Evolutionary conservation across 2,888 invertebrate species (phyloP), one percentile per base, ranked within the genome.

Genomic region (Dryocosmus kuriphilus): DNA sequence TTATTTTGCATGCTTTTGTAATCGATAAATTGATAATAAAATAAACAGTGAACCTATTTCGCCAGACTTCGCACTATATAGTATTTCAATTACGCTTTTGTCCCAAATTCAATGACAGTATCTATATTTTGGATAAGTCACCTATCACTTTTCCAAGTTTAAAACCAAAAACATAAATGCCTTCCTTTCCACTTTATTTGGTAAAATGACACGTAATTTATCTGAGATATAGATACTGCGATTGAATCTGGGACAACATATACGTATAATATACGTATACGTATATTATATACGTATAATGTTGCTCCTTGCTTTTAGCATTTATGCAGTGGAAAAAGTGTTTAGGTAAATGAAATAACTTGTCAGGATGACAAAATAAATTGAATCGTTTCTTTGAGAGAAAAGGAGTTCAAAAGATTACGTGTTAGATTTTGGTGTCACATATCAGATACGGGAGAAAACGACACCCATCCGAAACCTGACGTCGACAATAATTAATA

Each of bases 401-500:
- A 71, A 41, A 32, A n/a, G 51, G 11, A 71, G 51, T 46, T 71
- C 14, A 51, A 51, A 19, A 71, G 71, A 51, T 71, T 71, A 71
- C 11, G n/a, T 27, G 51, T 30, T 51, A 27, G 71, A 71, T 71
- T 51, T 71, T 30, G 71, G 46, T 71, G 32, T 51, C 71, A 71
- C 51, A 71, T 51, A 30, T 71, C 71, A 71, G 32, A 55, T 51
- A 51, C 32, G n/a, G 71, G 32, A 71, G 71, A 46, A 71, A 51
- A 51, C 30, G n/a, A 30, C 30, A 71, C 32, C 46, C 30, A 30
- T 30, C 46, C 71, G 51, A 51, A 32, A 32, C 71, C 82, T 78
- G 75, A 83, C 84, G 85, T 81, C 82, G 84, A 85, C 85, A 81
- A 83, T 86, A 87, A 88, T 87, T 88, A 86, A 88, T 84, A 86